Evolutionary conservation across 1,140 invertebrate species (phyloP), one percentile per base, ranked within the genome.

Genomic region (Copidosoma floridanum): DNA sequence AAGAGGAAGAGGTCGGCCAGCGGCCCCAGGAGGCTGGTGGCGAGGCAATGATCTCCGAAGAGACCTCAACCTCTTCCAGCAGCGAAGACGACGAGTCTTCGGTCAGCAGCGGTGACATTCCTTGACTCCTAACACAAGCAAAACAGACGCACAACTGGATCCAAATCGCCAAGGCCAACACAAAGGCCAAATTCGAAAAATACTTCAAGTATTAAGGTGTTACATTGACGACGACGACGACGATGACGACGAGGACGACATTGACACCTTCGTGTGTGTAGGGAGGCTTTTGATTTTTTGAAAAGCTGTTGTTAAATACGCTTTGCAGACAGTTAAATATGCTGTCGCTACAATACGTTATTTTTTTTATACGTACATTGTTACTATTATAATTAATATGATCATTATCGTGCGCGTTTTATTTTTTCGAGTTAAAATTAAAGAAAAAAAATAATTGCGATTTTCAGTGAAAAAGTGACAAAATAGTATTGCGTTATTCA

Each of bases 31-130:
- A 81, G 52, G 78, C 80, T 5, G 80, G 78, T 8, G 80, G 80
- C 7, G 80, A 82, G 44, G 80, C 80, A 0, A 82, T 82, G 80
- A 81, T 82, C 23, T 82, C 80, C 5, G 80, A 82, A 41, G 79
- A 81, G 46, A 71, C 79, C 0, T 81, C 78, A 5, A 75, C 77
- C 0, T 80, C 78, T 3, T 78, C 77, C 0, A 78, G 77, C 1
- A 80, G 76, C 50, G 79, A 78, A 63, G 79, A 81, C 37, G 79
- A 81, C 50, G 77, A 79, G 26, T 79, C 76, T 11, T 79, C 76
- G 6, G 43, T 48, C 14, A 73, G 75, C n/a, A 75, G 77, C 44
- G 75, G 73, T 64, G 77, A 79, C 62, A 77, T 80, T 47, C 71
- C 75, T 20, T 67, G 72, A 20, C 59, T 77, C 37, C n/a, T n/a